A percentile compares a stretch with the other conserved stretches of the same genome.
phyloP scores from a whole-genome alignment of 1,140 invertebrate genomes.

The Drosophila lini region DNA sequence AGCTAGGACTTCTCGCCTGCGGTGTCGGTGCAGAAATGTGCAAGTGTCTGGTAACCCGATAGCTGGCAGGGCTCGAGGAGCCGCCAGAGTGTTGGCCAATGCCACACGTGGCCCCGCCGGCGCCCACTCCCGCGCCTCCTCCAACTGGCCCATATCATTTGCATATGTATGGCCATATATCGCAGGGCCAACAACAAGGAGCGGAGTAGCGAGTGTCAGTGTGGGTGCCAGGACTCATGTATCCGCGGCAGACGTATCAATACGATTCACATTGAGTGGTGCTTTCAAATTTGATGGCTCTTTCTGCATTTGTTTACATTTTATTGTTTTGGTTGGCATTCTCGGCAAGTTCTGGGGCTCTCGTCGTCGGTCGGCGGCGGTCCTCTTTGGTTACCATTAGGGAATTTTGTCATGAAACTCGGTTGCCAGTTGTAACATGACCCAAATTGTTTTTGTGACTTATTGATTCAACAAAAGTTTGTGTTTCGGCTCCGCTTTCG shows the following conservation, averaged over 20 bases:
- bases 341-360: constrained; percentile 15
- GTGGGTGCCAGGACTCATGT: constrained; percentile 39
- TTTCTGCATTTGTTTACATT: constrained; percentile 78
- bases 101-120: constrained; percentile 24
- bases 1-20: constrained; percentile 68
- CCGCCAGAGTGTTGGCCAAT: constrained; percentile 35
- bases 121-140: constrained; percentile 14
- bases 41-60: constrained; percentile 80
- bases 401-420: constrained; percentile 82
- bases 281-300: constrained; percentile 80
- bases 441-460: constrained; percentile 80
- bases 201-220: constrained; percentile 31
- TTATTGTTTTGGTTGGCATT: constrained; percentile 76
- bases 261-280: constrained; percentile 68
- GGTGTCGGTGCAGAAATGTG: constrained; percentile 81
- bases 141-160: constrained; percentile 70
- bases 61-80: constrained; percentile 47
- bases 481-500: constrained; percentile 23
- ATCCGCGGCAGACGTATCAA: constrained; percentile 52
- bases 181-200: constrained; percentile 14
- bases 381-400: constrained; percentile 72
- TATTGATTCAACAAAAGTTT: constrained; percentile 84
- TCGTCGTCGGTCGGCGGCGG: constrained; percentile 25
- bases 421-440: constrained; percentile 76
- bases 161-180: constrained; percentile 68